These are phyloP conservation scores for Andrena flavipes DNA, from an alignment of 2,888 invertebrate genomes.

Conservation along the genomic window DNA sequence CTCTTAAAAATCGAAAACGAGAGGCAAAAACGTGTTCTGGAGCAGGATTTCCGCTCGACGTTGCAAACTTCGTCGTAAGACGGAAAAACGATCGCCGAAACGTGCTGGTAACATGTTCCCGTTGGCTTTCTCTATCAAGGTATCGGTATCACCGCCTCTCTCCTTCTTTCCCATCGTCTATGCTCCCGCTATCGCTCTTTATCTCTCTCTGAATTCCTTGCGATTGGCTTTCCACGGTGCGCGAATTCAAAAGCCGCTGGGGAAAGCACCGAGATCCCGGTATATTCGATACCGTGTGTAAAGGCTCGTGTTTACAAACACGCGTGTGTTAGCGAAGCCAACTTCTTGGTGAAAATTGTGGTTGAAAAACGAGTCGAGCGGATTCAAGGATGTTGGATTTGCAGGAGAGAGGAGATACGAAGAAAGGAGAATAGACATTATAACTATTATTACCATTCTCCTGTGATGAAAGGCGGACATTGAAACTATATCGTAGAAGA, in stretches of 20 bases:
- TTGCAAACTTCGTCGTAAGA: not conserved
- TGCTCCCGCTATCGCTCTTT: not conserved
- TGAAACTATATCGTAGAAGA: too few relatives aligned
- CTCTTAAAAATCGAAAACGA: too few relatives aligned
- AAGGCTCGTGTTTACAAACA: not conserved
- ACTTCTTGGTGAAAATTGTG: too few relatives aligned
- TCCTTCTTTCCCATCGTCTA: not conserved
- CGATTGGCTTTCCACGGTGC: slow-evolving; percentile 35
- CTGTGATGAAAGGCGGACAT: too few relatives aligned
- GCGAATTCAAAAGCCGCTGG: slow-evolving; percentile 18
- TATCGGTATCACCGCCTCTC: slow-evolving; percentile 33
- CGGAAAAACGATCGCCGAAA: not conserved
- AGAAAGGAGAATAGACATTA: too few relatives aligned
- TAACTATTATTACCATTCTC: too few relatives aligned
- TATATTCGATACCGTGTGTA: not conserved
- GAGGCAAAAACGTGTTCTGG: not conserved
- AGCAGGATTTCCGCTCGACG: too few relatives aligned
- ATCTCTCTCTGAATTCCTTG: slow-evolving; percentile 38
- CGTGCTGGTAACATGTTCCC: slow-evolving; percentile 7
- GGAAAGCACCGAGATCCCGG: not conserved
- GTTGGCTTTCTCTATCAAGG: slow-evolving; percentile 45
- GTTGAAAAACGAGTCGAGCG: too few relatives aligned
- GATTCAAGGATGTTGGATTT: too few relatives aligned
- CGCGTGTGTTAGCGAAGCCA: not conserved
- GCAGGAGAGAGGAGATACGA: too few relatives aligned